Evolutionary conservation across 2,888 invertebrate species (phyloP).

Genomic region (Archips xylosteana): DNA sequence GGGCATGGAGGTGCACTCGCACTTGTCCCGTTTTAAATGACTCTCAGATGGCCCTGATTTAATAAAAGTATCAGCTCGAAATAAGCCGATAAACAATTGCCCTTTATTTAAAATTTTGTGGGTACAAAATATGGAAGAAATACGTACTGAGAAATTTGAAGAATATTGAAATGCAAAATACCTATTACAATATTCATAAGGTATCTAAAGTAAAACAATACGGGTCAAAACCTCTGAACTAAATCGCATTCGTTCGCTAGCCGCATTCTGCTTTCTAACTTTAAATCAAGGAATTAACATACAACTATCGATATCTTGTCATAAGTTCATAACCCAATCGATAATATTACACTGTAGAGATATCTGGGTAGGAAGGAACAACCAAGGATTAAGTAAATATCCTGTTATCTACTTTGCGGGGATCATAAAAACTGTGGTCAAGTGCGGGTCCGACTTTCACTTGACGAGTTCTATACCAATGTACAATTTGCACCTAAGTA

Average conservation of each 20-base stretch:
- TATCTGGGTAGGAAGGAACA: background rate
- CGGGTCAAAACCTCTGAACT: slow-evolving; percentile 27
- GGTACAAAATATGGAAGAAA: background rate
- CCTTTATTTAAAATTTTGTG: background rate
- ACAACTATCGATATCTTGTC: background rate
- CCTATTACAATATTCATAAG: slow-evolving; percentile 37
- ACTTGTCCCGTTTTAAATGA: too few species aligned
- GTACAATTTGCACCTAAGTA: too few species aligned
- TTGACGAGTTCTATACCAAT: too few species aligned
- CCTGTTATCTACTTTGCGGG: background rate
- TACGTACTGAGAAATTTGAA: background rate
- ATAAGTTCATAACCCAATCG: background rate
- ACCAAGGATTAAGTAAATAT: background rate
- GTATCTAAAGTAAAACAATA: slow-evolving; percentile 37
- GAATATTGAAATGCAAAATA: slow-evolving; percentile 33
- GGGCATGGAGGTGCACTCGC: too few species aligned
- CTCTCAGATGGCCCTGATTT: too few species aligned
- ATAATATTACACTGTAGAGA: too few species aligned
- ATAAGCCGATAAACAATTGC: too few species aligned
- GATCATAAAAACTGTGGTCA: background rate
- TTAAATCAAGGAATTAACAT: slow-evolving; percentile 2
- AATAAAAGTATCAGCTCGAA: too few species aligned
- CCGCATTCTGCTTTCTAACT: slow-evolving; percentile 22
- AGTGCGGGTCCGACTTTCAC: too few species aligned
- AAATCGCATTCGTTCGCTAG: slow-evolving; percentile 20